phyloP scores from a whole-genome alignment of 2,888 invertebrate genomes.

The Epinotia bilunana region DNA sequence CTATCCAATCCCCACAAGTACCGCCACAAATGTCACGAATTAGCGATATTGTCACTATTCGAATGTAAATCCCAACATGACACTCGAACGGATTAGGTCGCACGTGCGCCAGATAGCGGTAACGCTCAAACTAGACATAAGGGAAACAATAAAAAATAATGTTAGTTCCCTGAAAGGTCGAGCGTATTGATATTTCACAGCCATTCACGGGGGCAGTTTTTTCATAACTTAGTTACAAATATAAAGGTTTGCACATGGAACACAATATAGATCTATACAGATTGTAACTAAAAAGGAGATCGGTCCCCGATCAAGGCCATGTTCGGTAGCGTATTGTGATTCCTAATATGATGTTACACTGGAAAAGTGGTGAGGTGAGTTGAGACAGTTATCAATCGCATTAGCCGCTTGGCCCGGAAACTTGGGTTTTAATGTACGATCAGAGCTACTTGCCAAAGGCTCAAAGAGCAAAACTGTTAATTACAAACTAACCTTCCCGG shows the following conservation, averaged over 20 bases:
- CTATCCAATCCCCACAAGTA: neutral
- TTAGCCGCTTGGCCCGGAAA: neutral
- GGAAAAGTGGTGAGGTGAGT: neutral
- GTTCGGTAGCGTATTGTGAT: neutral
- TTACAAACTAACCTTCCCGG: conserved; percentile 32
- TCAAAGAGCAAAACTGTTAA: conserved; percentile 38
- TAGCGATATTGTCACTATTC: neutral
- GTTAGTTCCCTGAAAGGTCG: conserved; percentile 17
- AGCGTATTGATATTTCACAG: conserved; percentile 9
- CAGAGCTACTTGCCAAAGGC: conserved; percentile 14
- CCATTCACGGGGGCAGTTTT: neutral
- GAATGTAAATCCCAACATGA: conserved; percentile 9
- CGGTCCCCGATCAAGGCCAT: neutral
- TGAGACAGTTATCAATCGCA: neutral
- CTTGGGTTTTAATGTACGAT: conserved; percentile 23
- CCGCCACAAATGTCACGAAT: conserved; percentile 14
- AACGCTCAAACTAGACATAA: conserved; percentile 13
- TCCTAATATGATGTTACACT: too few species aligned
- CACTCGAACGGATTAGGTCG: conserved; percentile 1
- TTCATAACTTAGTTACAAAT: neutral
- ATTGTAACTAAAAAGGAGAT: too few species aligned
- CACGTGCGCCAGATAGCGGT: neutral
- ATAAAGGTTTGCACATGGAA: too few species aligned
- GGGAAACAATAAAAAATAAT: conserved; percentile 29
- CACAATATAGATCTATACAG: too few species aligned